Evolutionary conservation across 2,888 invertebrate species (phyloP), one percentile per base, ranked within the genome.

Genomic region (Philhelius pedissequus): DNA sequence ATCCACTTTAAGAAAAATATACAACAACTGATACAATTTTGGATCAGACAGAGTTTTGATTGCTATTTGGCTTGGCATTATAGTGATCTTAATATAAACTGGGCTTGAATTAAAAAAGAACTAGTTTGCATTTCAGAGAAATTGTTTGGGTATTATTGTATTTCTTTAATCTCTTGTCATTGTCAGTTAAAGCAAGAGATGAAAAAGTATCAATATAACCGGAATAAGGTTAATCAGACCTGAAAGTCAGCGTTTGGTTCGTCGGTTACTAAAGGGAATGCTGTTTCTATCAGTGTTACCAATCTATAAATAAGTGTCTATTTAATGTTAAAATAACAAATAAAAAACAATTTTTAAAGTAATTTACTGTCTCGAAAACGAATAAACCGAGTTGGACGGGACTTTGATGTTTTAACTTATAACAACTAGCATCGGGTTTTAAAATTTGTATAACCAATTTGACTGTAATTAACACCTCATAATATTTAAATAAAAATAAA

Each of bases 121-220:
- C 48, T 32, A 48, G 48, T 64, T 64, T 64, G 22, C 13, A 45
- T 64, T 48, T 64, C 32, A 32, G 48, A 64, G 48, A 48, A 64
- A 32, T 35, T 64, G 64, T n/a, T 64, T 22, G 27, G 18, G 48
- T 11, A 22, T n/a, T n/a, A n/a, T 48, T 22, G 30, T 48, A 0
- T 45, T 45, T 20, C 1, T 60, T 35, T 27, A 13, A 3, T 25
- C 27, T 43, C 0, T 32, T 40, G 5, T 30, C 7, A 8, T 48
- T 11, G 25, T n/a, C 15, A 27, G 40, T 40, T 22, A 15, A 60
- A 58, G 27, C 11, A 43, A 43, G 18, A 43, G 62, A 64, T 4
- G 15, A 11, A 30, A 35, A 48, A n/a, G 13, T 8, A 25, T 7
- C 30, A 20, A 48, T 20, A 20, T 20, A 64, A 64, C 64, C 62